Base-by-base conservation (phyloP, 2,888 invertebrate species). In the Drosophila bunnanda region DNA sequence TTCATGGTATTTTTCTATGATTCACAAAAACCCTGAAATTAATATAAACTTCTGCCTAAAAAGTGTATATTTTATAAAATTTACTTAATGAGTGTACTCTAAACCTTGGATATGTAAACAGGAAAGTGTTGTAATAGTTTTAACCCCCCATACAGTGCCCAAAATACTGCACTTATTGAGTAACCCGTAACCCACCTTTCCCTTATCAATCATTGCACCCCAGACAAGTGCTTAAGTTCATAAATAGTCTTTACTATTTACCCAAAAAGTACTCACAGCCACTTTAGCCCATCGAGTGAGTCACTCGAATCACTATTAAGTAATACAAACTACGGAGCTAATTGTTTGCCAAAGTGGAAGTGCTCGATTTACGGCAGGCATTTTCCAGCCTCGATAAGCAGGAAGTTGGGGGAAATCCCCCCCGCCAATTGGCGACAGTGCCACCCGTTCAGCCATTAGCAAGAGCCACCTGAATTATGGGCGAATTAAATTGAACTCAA, bases 401-500 rank as follows among this genome's bases (percentile, higher is more conserved):
- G 72, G 72, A 72, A 75, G 46, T 75, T 22, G 50, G 32, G 32
- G 50, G 50, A 17, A 10, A 32, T 32, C 57, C 36, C 22, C 30
- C 32, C 52, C 36, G n/a, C 20, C 30, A 12, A 22, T 22, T 25
- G 44, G 36, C 65, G 67, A 69, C 69, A 54, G 54, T 32, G 34
- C 66, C 72, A 65, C 43, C 62, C 74, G 38, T 44, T 55, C 70
- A 61, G 46, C 75, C 68, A 75, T 72, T 72, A 71, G 65, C 52
- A 20, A 25, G 34, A 48, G 57, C 28, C 60, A 65, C 54, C 76
- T 88, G 75, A 89, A 75, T 79, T 89, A 85, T 85, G 76, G 68
- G 28, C 77, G 62, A 88, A 88, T 85, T 78, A 88, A 85, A 65
- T 66, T 76, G 74, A 73, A 71, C 66, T 56, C 64, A 58, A 68